phyloP scores from a whole-genome alignment of 1,140 invertebrate species.

The Anastrepha ludens region DNA sequence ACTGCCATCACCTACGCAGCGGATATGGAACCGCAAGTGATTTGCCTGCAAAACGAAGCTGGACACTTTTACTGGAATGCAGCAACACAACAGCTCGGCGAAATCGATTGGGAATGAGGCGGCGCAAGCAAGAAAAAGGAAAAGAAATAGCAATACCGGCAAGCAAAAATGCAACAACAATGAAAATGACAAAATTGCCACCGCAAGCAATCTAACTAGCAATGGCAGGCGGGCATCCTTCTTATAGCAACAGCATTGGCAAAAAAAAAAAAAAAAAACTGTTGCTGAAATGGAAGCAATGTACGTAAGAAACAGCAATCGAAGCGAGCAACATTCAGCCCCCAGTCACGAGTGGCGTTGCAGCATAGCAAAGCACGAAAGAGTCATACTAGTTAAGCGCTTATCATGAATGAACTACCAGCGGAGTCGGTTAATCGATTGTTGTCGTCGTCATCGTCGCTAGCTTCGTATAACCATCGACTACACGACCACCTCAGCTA shows the following conservation, averaged over 20 bases:
- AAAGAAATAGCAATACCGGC: neutral
- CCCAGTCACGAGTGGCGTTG: neutral
- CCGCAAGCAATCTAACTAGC: too few species aligned
- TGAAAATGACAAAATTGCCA: neutral
- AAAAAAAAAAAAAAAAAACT: too few species aligned
- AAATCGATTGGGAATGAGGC: neutral
- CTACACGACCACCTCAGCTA: neutral
- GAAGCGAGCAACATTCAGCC: neutral
- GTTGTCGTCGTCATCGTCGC: neutral
- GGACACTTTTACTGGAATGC: slow-evolving; percentile 56
- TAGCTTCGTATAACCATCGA: neutral
- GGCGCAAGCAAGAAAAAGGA: neutral
- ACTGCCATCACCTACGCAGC: slow-evolving; percentile 39
- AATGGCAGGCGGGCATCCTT: too few species aligned
- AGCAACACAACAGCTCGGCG: neutral
- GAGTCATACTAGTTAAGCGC: neutral
- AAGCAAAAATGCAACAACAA: neutral
- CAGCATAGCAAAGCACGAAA: neutral
- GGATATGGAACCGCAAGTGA: slow-evolving; percentile 38
- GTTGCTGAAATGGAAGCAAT: too few species aligned
- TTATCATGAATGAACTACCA: slow-evolving; percentile 14
- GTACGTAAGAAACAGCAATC: neutral
- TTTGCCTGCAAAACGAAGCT: slow-evolving; percentile 48
- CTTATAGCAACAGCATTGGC: too few species aligned
- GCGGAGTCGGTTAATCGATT: neutral